These are phyloP conservation scores for Bursaphelenchus okinawaensis DNA, from an alignment of 2,888 invertebrate species.

Conservation along the genomic window DNA sequence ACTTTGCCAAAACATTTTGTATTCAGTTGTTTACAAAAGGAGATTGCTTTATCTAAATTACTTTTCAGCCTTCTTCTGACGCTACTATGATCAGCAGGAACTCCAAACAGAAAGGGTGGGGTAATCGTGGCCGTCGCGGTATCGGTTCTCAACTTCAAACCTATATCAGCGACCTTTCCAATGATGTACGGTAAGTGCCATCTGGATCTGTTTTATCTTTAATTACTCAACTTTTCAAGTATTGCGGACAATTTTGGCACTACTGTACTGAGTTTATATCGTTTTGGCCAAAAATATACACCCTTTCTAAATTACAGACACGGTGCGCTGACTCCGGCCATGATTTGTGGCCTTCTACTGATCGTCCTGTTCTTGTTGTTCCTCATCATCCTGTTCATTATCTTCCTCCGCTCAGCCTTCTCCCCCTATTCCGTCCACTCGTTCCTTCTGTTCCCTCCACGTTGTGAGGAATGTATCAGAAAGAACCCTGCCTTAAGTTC, in stretches of 20 bases:
- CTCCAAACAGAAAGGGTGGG: conserved; percentile 15
- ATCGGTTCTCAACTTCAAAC: conserved; percentile 7
- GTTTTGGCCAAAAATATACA: no score
- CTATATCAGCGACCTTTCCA: conserved; percentile 9
- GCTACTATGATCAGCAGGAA: conserved; percentile 24
- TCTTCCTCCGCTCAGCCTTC: conserved; percentile 48
- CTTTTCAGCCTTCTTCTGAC: conserved; percentile 25
- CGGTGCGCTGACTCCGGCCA: conserved; percentile 38
- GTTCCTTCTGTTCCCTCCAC: conserved; percentile 52
- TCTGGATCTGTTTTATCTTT: no score
- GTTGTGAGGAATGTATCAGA: conserved; percentile 52
- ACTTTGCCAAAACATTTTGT: no score
- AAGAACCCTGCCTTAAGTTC: conserved; percentile 39
- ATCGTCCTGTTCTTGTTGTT: conserved; percentile 46
- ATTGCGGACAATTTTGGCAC: no score
- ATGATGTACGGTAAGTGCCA: conserved; percentile 12
- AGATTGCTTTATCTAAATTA: no score
- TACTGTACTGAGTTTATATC: no score
- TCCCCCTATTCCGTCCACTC: conserved; percentile 38
- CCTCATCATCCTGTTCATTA: conserved; percentile 42
- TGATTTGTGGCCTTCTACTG: conserved; percentile 37
- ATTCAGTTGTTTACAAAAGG: no score
- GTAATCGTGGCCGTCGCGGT: not conserved
- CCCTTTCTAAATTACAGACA: conserved; percentile 37
- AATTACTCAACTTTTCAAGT: no score